Evolutionary conservation across 2,888 invertebrate genomes (phyloP).

Genomic region (Caenorhabditis drosophilae): DNA sequence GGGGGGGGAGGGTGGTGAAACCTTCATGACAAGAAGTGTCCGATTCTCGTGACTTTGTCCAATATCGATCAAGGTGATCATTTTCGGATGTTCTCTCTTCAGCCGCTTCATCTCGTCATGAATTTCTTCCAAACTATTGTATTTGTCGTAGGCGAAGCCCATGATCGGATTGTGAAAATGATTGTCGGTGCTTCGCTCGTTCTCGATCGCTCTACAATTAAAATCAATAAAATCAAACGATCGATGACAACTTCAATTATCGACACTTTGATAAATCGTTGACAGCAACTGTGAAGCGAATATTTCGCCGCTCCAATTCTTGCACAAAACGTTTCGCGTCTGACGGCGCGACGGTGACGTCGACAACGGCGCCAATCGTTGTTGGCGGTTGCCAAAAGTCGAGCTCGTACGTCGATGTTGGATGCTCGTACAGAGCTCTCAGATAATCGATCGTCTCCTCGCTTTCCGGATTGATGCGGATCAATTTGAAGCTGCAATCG

Average conservation of each 20-base stretch:
- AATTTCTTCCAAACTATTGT: conserved; percentile 54
- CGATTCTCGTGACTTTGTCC: conserved; percentile 65
- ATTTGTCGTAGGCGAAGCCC: conserved; percentile 55
- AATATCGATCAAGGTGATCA: conserved; percentile 66
- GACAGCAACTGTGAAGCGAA: conserved; percentile 64
- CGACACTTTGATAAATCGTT: conserved; percentile 65
- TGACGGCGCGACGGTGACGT: conserved; percentile 58
- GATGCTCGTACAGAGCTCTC: conserved; percentile 52
- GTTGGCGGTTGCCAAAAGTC: conserved; percentile 67
- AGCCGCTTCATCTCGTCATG: conserved; percentile 45
- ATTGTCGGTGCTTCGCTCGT: conserved; percentile 40
- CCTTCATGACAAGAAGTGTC: conserved; percentile 57
- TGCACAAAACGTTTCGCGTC: conserved; percentile 58
- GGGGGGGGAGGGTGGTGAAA: no score
- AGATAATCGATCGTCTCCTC: conserved; percentile 57
- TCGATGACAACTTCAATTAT: no score
- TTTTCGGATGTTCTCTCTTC: conserved; percentile 53
- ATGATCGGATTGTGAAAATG: conserved; percentile 37
- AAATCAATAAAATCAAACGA: background rate
- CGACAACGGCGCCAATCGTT: conserved; percentile 53
- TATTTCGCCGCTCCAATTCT: conserved; percentile 57
- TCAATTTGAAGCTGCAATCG: conserved; percentile 63
- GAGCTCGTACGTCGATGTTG: conserved; percentile 58
- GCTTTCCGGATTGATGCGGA: conserved; percentile 62
- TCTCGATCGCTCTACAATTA: conserved; percentile 57